Evolutionary conservation across 2,888 invertebrate genomes (phyloP).

Genomic region (Antheraea assamensis): DNA sequence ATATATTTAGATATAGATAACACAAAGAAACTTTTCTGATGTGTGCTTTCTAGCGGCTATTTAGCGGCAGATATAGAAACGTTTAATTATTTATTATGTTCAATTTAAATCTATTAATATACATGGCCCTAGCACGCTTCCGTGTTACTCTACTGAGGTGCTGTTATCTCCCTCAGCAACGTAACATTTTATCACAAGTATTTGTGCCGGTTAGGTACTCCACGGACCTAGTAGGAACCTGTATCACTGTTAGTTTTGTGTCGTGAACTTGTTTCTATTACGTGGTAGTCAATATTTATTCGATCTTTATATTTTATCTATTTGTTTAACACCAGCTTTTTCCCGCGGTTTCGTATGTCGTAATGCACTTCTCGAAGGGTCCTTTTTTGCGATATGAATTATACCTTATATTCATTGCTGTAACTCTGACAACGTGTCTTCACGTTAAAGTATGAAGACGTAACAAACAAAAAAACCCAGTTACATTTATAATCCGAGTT

Average conservation of each 20-base stretch:
- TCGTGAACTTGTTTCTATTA: slow-evolving; percentile 4
- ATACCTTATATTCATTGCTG: too few species aligned
- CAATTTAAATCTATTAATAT: neutral
- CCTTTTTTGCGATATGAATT: too few species aligned
- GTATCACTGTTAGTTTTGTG: neutral
- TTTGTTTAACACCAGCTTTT: neutral
- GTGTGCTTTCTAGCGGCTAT: too few species aligned
- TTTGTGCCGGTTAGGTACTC: neutral
- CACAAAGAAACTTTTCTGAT: too few species aligned
- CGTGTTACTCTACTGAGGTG: neutral
- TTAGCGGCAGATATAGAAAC: too few species aligned
- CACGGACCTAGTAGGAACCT: neutral
- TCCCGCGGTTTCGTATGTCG: neutral
- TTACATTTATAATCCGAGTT: too few species aligned
- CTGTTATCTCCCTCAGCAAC: neutral
- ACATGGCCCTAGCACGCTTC: neutral
- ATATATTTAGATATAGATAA: too few species aligned
- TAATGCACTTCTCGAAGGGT: too few species aligned
- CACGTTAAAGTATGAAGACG: too few species aligned
- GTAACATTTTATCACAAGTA: neutral
- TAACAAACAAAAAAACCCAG: too few species aligned
- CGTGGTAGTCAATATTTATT: neutral
- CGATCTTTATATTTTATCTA: neutral
- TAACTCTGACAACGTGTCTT: too few species aligned
- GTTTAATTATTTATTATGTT: neutral